phyloP scores from a whole-genome alignment of 2,113 vertebrate genomes.

The Mohoua ochrocephala region DNA sequence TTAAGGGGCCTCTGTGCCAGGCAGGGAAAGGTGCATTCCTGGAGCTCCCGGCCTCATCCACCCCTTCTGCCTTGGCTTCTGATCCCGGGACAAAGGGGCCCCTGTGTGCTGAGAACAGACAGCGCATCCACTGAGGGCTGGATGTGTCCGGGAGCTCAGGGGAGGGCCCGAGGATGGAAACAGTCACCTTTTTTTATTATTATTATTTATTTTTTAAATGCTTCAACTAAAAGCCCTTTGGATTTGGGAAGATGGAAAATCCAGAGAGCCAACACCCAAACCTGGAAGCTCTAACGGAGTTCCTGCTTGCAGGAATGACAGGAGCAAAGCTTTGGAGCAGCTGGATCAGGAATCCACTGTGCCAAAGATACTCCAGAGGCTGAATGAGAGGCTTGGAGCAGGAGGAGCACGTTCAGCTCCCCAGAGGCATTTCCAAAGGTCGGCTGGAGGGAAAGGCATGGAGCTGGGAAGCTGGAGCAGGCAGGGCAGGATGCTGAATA shows the following conservation, averaged over 20 bases:
- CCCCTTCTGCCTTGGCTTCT: neutral
- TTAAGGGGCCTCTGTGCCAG: neutral
- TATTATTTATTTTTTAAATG: neutral
- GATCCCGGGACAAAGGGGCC: neutral
- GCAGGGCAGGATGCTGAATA: neutral
- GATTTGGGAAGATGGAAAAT: constrained; percentile 24
- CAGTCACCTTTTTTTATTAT: neutral
- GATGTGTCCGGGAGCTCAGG: neutral
- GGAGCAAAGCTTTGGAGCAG: neutral
- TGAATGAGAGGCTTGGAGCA: neutral
- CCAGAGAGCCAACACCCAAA: neutral
- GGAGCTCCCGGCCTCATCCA: neutral
- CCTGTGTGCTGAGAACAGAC: neutral
- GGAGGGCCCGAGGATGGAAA: neutral
- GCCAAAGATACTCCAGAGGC: neutral
- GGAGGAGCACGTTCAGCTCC: neutral
- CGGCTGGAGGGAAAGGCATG: accelerated
- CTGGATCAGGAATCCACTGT: neutral
- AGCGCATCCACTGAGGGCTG: neutral
- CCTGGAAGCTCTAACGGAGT: neutral
- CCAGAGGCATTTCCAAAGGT: neutral
- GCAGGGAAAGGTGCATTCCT: neutral
- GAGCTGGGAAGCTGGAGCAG: neutral
- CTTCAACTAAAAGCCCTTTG: neutral
- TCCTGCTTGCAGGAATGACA: neutral